phyloP scores from a whole-genome alignment of 2,113 vertebrate species.

The Oreotragus oreotragus region DNA sequence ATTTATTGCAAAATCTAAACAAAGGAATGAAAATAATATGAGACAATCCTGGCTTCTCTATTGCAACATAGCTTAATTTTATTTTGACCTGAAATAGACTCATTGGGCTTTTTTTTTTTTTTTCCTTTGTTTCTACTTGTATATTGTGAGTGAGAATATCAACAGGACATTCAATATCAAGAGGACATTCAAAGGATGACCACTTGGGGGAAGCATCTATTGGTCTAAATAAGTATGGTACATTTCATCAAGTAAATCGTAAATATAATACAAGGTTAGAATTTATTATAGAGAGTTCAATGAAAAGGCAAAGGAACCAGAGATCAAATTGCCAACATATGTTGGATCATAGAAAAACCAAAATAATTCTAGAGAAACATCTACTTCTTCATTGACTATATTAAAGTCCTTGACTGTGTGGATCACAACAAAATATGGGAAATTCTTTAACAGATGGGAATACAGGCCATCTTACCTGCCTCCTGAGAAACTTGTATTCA shows the following conservation, averaged over 20 bases:
- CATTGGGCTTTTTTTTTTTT: background rate
- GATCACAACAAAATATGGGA: background rate
- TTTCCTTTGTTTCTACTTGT: fast-evolving
- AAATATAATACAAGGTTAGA: background rate
- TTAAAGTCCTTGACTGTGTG: background rate
- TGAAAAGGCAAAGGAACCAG: background rate
- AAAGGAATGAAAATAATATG: background rate
- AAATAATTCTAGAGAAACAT: background rate
- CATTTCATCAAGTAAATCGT: background rate
- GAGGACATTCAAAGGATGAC: background rate
- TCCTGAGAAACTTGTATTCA: background rate
- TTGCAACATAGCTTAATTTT: background rate
- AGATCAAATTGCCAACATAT: background rate
- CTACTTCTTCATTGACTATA: background rate
- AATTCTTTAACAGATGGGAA: background rate
- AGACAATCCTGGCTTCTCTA: background rate
- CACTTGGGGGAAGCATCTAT: background rate
- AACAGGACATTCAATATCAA: background rate
- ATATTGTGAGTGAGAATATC: background rate
- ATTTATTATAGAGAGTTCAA: background rate
- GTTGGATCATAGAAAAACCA: background rate
- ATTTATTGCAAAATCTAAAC: background rate
- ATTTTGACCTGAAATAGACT: background rate
- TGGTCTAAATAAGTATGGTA: background rate
- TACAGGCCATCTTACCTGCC: background rate